phyloP scores from a whole-genome alignment of 2,797 vertebrate species.

The Manis crassicaudata region DNA sequence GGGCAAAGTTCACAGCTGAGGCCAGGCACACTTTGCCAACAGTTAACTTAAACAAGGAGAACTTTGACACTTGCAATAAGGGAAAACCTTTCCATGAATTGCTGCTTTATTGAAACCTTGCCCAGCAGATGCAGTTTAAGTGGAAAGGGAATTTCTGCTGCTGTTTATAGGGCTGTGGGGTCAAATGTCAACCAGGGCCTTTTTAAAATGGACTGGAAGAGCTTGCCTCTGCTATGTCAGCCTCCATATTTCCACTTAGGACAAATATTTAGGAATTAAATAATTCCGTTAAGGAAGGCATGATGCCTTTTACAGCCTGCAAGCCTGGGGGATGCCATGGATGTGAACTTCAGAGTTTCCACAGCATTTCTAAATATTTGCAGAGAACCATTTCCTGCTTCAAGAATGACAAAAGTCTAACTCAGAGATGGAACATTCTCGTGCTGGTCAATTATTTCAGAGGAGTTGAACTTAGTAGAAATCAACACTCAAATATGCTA shows the following conservation, averaged over 20 bases:
- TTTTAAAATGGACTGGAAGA: conserved; percentile 74
- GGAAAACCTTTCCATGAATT: conserved; percentile 77
- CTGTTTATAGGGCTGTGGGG: conserved; percentile 76
- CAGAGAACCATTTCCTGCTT: conserved; percentile 80
- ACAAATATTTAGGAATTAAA: conserved; percentile 83
- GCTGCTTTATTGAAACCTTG: conserved; percentile 81
- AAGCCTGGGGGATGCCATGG: conserved; percentile 77
- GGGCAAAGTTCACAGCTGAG: conserved; percentile 64
- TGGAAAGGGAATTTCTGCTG: conserved; percentile 78
- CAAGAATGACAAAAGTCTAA: conserved; percentile 81
- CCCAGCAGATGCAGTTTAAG: conserved; percentile 75
- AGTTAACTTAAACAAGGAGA: conserved; percentile 82
- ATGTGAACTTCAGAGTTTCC: conserved; percentile 82
- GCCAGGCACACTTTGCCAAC: conserved; percentile 54
- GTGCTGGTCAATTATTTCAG: conserved; percentile 56
- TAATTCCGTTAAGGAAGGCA: conserved; percentile 78
- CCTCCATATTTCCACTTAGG: conserved; percentile 37
- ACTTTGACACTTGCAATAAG: conserved; percentile 82
- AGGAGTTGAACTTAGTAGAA: conserved; percentile 50
- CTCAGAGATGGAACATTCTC: conserved; percentile 61
- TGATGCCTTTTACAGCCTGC: conserved; percentile 75
- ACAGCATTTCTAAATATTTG: conserved; percentile 85
- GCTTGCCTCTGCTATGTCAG: conserved; percentile 63
- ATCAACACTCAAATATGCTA: not conserved
- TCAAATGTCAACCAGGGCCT: conserved; percentile 82